Evolutionary conservation across 2,797 vertebrate genomes (phyloP), one percentile per base, ranked within the genome.

Genomic region (Schizothorax lantsangensis): DNA sequence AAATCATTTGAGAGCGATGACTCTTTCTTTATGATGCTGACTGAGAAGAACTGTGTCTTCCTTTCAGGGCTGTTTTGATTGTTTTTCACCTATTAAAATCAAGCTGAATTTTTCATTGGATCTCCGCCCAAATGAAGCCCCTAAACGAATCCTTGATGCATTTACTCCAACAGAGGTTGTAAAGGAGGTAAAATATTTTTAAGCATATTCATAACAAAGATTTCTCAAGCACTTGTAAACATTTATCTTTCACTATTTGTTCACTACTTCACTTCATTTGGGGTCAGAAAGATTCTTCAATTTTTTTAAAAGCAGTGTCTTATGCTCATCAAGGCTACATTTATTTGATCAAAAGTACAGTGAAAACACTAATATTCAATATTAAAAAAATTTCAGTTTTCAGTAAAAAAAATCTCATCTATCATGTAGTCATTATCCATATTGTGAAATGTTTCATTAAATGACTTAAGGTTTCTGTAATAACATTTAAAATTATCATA

Each of bases 41-140:
- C 45, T 23, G 2, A n/a, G 26, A 75, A 52, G 23, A 47, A 43
- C 36, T 33, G 3, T 74, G 77, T 81, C 11, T 81, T 89, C 19
- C 15, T 87, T 87, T 30, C 81, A 93, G 93, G 90, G 89, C 21
- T 92, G 93, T 79, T 33, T 57, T 86, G 88, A 93, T 79, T 92
- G 92, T 86, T 90, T 90, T 87, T 86, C 90, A 81, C 89, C 92
- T 10, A 91, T 93, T 26, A 78, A 83, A 83, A 83, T 93, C n/a
- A 90, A 79, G 47, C 19, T 93, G 36, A 88, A 33, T 40, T 92
- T 92, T 83, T 45, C 54, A 5, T 85, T 92, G 69, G n/a, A 2
- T 1, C 7, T 52, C 19, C 17, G 23, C 19, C 21, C 33, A 40
- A 66, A 43, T 43, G 77, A 15, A n/a, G 33, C 26, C 19, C 87